Conservation (phyloP, 2,113 vertebrate species). For the Strix uralensis region DNA sequence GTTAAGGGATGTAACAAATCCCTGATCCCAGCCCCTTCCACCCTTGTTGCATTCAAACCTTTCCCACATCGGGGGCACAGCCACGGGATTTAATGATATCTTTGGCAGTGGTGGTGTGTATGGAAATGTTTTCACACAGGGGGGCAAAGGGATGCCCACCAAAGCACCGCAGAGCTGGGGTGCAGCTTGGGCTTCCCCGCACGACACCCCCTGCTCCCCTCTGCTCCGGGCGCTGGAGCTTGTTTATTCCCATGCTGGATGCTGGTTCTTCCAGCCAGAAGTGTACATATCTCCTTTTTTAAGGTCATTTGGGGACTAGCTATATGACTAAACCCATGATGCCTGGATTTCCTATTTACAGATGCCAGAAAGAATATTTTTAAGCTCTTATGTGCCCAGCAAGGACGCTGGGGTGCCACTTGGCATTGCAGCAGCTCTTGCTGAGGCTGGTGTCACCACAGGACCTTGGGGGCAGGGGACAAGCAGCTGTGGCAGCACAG, state of each 20-base stretch:
- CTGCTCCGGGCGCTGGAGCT: background rate
- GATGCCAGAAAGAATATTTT: background rate
- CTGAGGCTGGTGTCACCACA: background rate
- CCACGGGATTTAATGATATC: accelerated
- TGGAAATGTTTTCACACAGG: accelerated
- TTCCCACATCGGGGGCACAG: accelerated
- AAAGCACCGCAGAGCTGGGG: background rate
- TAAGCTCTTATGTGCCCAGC: accelerated
- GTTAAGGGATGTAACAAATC: too few species aligned
- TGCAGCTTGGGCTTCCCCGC: accelerated
- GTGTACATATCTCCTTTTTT: background rate
- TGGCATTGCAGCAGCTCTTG: background rate
- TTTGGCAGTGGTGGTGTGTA: accelerated
- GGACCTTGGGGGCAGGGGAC: background rate
- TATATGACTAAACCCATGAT: accelerated
- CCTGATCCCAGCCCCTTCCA: background rate
- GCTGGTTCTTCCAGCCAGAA: background rate
- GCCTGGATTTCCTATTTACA: background rate
- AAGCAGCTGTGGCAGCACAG: background rate
- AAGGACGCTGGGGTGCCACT: accelerated
- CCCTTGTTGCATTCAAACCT: background rate
- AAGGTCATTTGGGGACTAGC: background rate
- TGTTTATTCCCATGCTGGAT: background rate
- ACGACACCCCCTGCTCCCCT: background rate
- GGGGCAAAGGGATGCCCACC: too few species aligned